Evolutionary conservation across 2,113 vertebrate genomes (phyloP).

Genomic region (Acrocephalus arundinaceus): DNA sequence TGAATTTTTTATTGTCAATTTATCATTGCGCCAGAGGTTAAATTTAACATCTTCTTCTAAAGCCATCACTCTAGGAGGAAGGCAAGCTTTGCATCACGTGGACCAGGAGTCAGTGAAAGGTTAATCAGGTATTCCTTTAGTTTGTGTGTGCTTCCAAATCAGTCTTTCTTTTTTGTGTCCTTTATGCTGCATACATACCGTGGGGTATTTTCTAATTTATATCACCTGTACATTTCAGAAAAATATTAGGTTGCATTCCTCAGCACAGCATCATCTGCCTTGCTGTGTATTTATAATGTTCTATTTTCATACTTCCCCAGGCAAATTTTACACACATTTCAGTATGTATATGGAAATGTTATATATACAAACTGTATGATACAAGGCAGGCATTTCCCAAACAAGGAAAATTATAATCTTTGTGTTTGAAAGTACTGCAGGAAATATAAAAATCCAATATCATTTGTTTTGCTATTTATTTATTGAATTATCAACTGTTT

Average conservation of each 20-base stretch:
- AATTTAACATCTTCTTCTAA: constrained; percentile 95
- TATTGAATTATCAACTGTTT: background rate
- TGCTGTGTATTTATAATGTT: constrained; percentile 26
- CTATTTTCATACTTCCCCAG: constrained; percentile 12
- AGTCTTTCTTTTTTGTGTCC: constrained; percentile 61
- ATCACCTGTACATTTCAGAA: constrained; percentile 55
- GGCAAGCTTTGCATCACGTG: constrained; percentile 84
- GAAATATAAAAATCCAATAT: background rate
- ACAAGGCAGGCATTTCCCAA: background rate
- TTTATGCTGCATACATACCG: background rate
- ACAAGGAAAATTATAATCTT: background rate
- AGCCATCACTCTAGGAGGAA: constrained; percentile 86
- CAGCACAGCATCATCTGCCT: background rate
- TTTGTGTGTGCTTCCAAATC: constrained; percentile 85
- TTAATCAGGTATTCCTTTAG: constrained; percentile 94
- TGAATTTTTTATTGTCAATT: constrained; percentile 99
- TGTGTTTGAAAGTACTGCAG: background rate
- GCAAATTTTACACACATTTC: constrained; percentile 9
- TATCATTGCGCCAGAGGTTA: constrained; percentile 97
- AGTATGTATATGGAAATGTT: background rate
- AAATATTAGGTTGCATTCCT: constrained; percentile 46
- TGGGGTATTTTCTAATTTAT: constrained; percentile 54
- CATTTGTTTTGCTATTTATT: background rate
- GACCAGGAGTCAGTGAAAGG: constrained; percentile 90
- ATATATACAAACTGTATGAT: background rate